Evolutionary conservation across 2,888 invertebrate genomes (phyloP), one percentile per base, ranked within the genome.

Genomic region (Brenthis ino): DNA sequence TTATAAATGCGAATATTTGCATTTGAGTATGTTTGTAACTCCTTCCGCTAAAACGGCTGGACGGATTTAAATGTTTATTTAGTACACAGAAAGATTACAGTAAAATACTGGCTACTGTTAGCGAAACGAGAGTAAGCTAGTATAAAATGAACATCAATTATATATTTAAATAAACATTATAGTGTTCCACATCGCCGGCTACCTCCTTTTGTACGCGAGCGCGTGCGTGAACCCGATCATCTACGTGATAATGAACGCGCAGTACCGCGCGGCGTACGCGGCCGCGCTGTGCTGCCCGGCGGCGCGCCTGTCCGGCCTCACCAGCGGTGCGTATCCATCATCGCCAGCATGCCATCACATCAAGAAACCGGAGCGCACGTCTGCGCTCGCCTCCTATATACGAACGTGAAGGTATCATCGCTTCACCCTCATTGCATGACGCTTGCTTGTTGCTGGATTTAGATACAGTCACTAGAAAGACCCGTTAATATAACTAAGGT

Each of bases 231-330:
- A 98, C 89, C 98, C 98, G 2, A 96, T 98, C 76, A 97, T 98
- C 86, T 98, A 98, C 91, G 98, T 98, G 72, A 97, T 98, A 78
- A 98, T 98, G 97, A 98, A 98, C 89, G 97, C 97, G 82, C 98
- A 97, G 85, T 98, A 98, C 88, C 94, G 98, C 74, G 96, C 97
- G 78, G 98, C 98, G 64, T 98, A 98, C 91, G 96, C 96, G 75
- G 95, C 96, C 0, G 96, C 97, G 6, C 93, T 97, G 71, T 94
- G 95, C 85, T 96, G 96, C 82, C 91, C 94, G 50, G 89, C 94
- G 14, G 82, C 94, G 64, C 86, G 94, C 56, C 90, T 94, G 57
- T 89, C 94, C 47, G 94, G 94, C 75, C 88, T 94, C 79, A 94
- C 94, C 81, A 95, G 95, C 88, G 94, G 94, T 88, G 95, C 91